These are phyloP conservation scores for Acanthosepion esculentum DNA, from an alignment of 2,888 invertebrate species.

Conservation along the genomic window DNA sequence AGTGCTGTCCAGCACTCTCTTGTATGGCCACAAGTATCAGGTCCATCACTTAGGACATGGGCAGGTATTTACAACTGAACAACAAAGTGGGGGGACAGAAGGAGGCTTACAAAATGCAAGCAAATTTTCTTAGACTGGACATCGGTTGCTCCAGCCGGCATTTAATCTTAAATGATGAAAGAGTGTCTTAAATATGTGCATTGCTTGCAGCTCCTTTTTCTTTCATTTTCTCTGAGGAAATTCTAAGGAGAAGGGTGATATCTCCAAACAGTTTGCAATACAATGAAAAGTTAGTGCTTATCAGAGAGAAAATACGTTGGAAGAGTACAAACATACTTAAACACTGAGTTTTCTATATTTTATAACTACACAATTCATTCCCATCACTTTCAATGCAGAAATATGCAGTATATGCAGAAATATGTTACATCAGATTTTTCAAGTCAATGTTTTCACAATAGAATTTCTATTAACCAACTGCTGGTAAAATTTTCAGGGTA, in stretches of 20 bases:
- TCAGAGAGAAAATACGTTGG: background rate
- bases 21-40: background rate
- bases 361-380: too few species aligned
- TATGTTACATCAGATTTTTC: too few species aligned
- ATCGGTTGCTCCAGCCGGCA: background rate
- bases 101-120: background rate
- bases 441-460: too few species aligned
- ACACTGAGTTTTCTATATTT: background rate
- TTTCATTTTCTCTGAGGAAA: background rate
- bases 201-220: background rate
- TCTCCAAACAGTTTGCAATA: background rate
- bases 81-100: background rate
- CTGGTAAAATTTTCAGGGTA: too few species aligned
- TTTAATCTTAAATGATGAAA: background rate
- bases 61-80: background rate
- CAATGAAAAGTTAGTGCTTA: background rate
- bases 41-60: constrained; percentile 1
- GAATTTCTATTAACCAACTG: too few species aligned
- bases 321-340: background rate
- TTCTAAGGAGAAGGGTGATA: background rate
- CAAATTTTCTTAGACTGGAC: background rate
- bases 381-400: too few species aligned
- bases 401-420: too few species aligned
- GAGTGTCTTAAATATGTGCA: background rate
- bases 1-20: constrained; percentile 15